These are phyloP conservation scores for Spodoptera frugiperda DNA, from an alignment of 1,140 invertebrate genomes.

Conservation along the genomic window DNA sequence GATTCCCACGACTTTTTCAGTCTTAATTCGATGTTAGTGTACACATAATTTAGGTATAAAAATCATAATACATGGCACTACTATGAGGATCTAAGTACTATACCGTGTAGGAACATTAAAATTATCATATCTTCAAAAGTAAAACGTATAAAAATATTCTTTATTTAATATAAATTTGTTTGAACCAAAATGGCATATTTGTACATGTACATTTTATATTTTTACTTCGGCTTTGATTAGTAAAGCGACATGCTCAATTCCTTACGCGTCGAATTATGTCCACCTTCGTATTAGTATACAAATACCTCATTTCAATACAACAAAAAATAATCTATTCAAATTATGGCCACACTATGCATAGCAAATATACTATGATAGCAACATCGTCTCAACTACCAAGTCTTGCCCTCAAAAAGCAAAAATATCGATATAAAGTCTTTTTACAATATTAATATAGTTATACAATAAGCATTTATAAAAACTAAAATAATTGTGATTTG, in stretches of 20 bases:
- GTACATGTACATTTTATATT: conserved; percentile 55
- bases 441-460: conserved; percentile 26
- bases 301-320: conserved; percentile 32
- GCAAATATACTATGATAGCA: conserved; percentile 30
- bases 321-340: conserved; percentile 21
- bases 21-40: conserved; percentile 78
- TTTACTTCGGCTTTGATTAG: conserved; percentile 27
- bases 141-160: conserved; percentile 76
- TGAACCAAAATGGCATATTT: conserved; percentile 65
- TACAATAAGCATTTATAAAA: conserved; percentile 41
- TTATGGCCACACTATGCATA: conserved; percentile 37
- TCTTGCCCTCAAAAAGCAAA: conserved; percentile 40
- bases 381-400: background rate
- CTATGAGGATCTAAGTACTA: conserved; percentile 72
- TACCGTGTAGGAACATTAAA: conserved; percentile 74
- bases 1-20: conserved; percentile 68
- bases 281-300: conserved; percentile 22
- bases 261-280: conserved; percentile 30
- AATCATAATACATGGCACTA: conserved; percentile 78
- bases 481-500: conserved; percentile 34
- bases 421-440: conserved; percentile 41
- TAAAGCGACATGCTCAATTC: conserved; percentile 50
- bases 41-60: conserved; percentile 52
- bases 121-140: conserved; percentile 70
- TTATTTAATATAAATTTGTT: conserved; percentile 58